Base-by-base conservation (phyloP, 2,797 vertebrate genomes). In the Bradypodion pumilum region DNA sequence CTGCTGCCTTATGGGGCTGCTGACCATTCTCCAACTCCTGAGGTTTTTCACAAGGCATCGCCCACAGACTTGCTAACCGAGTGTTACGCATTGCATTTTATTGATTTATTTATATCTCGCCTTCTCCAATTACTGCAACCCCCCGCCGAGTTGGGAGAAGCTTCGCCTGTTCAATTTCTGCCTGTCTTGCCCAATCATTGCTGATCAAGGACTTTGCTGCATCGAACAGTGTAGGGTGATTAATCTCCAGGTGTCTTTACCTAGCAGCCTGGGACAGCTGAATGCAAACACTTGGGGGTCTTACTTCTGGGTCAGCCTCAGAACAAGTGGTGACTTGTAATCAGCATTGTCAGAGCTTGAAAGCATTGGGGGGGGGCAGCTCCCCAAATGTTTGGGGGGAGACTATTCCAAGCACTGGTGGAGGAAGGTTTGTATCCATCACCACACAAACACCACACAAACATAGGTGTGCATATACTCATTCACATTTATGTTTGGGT, bases 81-180 rank as follows among this genome's bases (percentile, higher is more conserved):
- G 40, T 68, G 62, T 74, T 81, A 81, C 65, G 62, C 46, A 60
- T 83, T 83, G 59, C 74, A 60, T 77, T 60, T 37, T 21, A 66
- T 75, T 74, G 80, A 81, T 74, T 75, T 37, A 75, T 62, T 74
- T 66, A 37, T 82, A 29, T 52, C 60, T n/a, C 32, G 8, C 72
- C 72, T 75, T 65, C 81, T 75, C 60, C 81, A 82, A 66, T 82
- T 82, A 66, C 62, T 82, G 37, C 70, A 65, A 63, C 63, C 42
- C 70, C 78, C 35, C 59, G 7, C 13, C 2, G 59, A 37, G 62
- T 52, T 82, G 72, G 72, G 81, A 37, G 52, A 82, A 75, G 60
- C 60, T 82, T 52, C 56, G 69, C 69, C 80, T 73, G 79, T 72
- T 73, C 68, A 60, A 70, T 81, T 81, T 72, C 52, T 72, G 68